Base-by-base conservation (phyloP, 2,797 vertebrate species). In the Gadopsis marmoratus region DNA sequence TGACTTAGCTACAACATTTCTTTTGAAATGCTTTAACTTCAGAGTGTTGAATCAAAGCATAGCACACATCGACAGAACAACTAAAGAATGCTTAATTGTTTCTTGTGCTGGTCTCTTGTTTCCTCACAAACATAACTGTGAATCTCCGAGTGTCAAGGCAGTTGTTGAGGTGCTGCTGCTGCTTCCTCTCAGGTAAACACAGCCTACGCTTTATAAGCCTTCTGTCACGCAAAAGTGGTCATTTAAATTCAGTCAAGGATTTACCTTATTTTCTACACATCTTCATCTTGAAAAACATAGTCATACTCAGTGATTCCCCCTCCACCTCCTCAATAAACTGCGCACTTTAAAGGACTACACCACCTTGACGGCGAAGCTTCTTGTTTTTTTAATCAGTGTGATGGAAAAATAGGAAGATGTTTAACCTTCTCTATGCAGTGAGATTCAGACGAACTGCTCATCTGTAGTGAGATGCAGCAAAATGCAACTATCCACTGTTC, bases 221-320 rank as follows among this genome's bases (percentile, higher is more conserved):
- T 53, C 45, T 47, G 17, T 67, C 14, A 29, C 53, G 60, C 5
- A 37, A 41, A 75, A 63, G 63, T 43, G 19, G 60, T 29, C 17
- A 43, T 74, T 80, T 74, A 67, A 54, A 71, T 59, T 41, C 55
- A 55, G 41, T 37, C 13, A 29, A 58, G 51, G 71, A 54, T 64
- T 71, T 74, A 33, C n/a, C 13, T 71, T 61, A 17, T 65, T 56
- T 77, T 63, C 29, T 68, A 12, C 56, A 50, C 31, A 54, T 60
- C n/a, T 64, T 39, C 45, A 41, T 17, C 23, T 55, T 72, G 10
- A 53, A 37, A 17, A 45, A 39, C 60, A 45, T 70, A 13, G 55
- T 35, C 4, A 54, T 63, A 7, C 51, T 72, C 26, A 8, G 45
- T 58, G 31, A 76, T 64, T 72, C 16, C 70, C 14, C 29, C 62